Percentiles rank a stretch among this genome's conserved stretches.
Conservation (phyloP, 23 tunicate genomes). For the Halocynthia aurantium region DNA sequence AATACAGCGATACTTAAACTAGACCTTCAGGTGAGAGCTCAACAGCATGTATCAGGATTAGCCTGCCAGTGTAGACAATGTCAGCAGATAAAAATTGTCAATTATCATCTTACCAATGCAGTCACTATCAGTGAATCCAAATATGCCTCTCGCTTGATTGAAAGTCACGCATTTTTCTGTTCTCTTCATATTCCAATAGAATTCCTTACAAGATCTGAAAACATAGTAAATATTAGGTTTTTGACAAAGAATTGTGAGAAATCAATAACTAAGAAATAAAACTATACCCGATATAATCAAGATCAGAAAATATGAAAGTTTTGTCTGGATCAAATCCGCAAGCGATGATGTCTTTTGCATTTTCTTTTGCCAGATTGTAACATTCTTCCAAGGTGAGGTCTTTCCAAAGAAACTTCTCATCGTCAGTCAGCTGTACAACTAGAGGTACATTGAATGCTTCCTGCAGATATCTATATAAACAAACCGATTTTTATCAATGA, state of each 20-base stretch:
- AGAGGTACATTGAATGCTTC: constrained; percentile 92
- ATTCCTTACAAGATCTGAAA: constrained; percentile 70
- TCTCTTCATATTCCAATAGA: constrained; percentile 96
- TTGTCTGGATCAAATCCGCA: constrained; percentile 95
- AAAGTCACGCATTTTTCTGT: constrained; percentile 92
- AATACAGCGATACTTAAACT: too few relatives aligned
- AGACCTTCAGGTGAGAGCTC: not conserved
- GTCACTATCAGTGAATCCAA: constrained; percentile 94
- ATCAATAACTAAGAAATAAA: not conserved
- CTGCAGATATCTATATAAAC: constrained; percentile 62
- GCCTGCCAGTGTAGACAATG: not conserved
- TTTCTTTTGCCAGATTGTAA: constrained; percentile 52
- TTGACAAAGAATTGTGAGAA: not conserved
- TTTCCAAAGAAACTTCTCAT: constrained; percentile 97
- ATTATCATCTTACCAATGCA: constrained; percentile 55
- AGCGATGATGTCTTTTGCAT: constrained; percentile 92
- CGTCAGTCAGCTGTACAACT: constrained; percentile 95
- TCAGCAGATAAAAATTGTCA: not conserved
- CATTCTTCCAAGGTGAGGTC: constrained; percentile 84
- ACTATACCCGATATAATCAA: constrained; percentile 75
- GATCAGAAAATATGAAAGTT: constrained; percentile 96
- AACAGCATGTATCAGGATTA: not conserved
- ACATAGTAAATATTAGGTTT: constrained; percentile 1
- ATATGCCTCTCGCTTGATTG: constrained; percentile 96
- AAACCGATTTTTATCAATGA: not conserved